Evolutionary conservation across 1,140 invertebrate genomes (phyloP), one percentile per base, ranked within the genome.

Genomic region (Camponotus vicinus): DNA sequence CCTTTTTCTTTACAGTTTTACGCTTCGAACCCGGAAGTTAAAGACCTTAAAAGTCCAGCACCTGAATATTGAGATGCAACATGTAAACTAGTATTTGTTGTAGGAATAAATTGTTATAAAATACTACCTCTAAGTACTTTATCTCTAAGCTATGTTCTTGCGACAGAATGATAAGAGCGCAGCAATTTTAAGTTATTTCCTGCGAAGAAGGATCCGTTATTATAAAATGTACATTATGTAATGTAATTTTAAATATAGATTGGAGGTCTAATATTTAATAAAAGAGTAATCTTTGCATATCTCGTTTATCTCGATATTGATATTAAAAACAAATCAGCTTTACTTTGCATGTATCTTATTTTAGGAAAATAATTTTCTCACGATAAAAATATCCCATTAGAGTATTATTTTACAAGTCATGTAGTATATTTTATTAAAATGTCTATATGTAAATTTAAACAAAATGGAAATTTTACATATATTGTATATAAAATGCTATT

Each of bases 21-120:
- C 90, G 97, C 97, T 0, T 96, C 96, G 0, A 95, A 93, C 75
- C 92, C 95, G 85, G 96, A 97, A 92, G 97, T 97, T 93, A 95
- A 94, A 13, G 97, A 97, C 92, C 92, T 95, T 32, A 95, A 96
- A 91, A 96, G 94, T 21, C 96, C 95, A 55, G 96, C 97, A 61
- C 97, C 97, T 27, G 97, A 97, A 92, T 97, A 95, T 92, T 97
- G 96, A 93, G 73, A 5, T 66, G 37, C 21, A 13, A 32, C 11
- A n/a, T 77, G 52, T 37, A 64, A 57, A 86, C n/a, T 75, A 90
- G 61, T 88, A 82, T 21, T 76, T 75, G 52, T 67, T 79, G 27
- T 89, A 87, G 79, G 75, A 77, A 70, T 71, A 71, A 80, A 86
- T 61, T 85, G 49, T 79, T 80, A 80, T 37, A 66, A 57, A 80